These are phyloP conservation scores for Phytoseiulus persimilis DNA, from an alignment of 2,888 invertebrate genomes.

Conservation along the genomic window DNA sequence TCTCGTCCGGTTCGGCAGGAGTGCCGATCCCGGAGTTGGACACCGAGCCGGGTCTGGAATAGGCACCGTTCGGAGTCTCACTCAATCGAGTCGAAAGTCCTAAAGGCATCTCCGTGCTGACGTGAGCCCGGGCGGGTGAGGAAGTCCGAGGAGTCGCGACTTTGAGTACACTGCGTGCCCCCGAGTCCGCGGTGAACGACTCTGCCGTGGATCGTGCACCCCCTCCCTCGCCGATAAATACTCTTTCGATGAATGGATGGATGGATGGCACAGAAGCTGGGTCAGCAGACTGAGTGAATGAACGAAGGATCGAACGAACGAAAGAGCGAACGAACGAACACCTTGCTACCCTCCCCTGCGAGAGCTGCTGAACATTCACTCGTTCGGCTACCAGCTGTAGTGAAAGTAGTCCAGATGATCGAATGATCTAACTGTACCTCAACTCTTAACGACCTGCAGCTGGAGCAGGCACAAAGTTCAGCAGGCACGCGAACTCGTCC, in stretches of 20 bases:
- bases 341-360: conserved; percentile 5
- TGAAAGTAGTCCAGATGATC: conserved; percentile 5
- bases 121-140: no score
- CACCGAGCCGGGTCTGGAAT: no score
- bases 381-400: conserved; percentile 5
- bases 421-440: conserved; percentile 5
- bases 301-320: neutral
- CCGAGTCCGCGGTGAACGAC: no score
- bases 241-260: neutral
- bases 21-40: no score
- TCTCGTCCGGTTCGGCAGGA: no score
- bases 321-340: neutral
- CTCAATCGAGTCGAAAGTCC: no score
- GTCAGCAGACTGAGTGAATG: neutral
- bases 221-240: neutral
- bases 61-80: no score
- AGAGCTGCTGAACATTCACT: neutral
- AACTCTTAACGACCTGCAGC: conserved; percentile 5
- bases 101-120: no score
- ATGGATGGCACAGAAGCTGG: neutral
- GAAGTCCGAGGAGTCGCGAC: no score
- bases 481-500: neutral
- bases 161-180: no score
- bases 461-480: conserved; percentile 5
- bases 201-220: no score